Evolutionary conservation across 1,140 invertebrate genomes (phyloP).

Genomic region (Proales similis): DNA sequence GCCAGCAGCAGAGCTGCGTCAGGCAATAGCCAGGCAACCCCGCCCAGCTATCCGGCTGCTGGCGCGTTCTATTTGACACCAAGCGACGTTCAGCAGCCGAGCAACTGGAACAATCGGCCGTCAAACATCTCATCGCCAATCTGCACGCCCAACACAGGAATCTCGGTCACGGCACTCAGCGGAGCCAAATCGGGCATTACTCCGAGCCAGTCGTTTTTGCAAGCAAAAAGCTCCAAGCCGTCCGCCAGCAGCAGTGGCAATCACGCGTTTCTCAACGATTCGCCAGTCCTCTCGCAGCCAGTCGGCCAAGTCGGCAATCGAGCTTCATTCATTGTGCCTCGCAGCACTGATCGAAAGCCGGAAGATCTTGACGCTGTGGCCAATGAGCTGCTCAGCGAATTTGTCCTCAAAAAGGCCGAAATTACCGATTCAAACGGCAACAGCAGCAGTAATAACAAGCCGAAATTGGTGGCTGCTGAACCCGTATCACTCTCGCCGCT

Average conservation of each 20-base stretch:
- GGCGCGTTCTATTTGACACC: too few species aligned
- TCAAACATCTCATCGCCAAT: conserved; percentile 19
- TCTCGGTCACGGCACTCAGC: conserved; percentile 14
- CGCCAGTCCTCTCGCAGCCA: too few species aligned
- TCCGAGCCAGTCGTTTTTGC: conserved; percentile 35
- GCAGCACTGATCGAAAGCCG: conserved; percentile 18
- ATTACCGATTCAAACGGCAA: neutral
- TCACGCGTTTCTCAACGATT: too few species aligned
- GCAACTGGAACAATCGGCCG: neutral
- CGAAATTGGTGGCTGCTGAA: neutral
- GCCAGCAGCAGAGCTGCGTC: neutral
- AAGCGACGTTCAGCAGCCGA: too few species aligned
- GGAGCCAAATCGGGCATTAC: conserved; percentile 26
- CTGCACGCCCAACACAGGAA: conserved; percentile 11
- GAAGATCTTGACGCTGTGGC: conserved; percentile 36
- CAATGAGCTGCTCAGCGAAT: conserved; percentile 27
- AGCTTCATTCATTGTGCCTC: conserved; percentile 11
- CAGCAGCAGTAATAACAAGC: neutral
- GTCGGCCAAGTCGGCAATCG: too few species aligned
- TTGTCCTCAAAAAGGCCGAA: conserved; percentile 27
- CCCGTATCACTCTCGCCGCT: conserved; percentile 5
- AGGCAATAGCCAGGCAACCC: neutral
- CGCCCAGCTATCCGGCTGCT: too few species aligned
- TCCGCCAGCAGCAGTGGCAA: conserved; percentile 4
- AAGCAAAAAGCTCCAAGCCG: neutral